These are phyloP conservation scores for Platyscapa corneri DNA, from an alignment of 1,140 invertebrate species.

Conservation along the genomic window DNA sequence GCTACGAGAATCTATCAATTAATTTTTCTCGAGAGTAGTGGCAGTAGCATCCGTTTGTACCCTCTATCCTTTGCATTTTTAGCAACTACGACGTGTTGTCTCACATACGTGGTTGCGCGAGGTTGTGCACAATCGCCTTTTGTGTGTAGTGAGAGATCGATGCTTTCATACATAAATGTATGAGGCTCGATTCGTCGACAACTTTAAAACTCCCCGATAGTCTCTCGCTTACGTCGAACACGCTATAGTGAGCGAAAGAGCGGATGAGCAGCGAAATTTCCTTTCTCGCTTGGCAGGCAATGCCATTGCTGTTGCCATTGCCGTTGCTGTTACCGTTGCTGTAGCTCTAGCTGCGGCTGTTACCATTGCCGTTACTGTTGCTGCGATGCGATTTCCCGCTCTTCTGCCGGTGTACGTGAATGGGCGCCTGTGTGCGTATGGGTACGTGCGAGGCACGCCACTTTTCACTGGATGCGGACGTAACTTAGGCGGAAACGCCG, in stretches of 20 bases:
- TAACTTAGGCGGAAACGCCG: background rate
- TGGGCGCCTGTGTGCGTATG: background rate
- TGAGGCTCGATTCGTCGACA: conserved; percentile 16
- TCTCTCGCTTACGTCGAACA: conserved; percentile 27
- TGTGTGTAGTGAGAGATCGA: conserved; percentile 12
- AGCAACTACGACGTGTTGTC: background rate
- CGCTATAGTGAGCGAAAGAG: background rate
- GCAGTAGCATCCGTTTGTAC: background rate
- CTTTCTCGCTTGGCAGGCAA: background rate
- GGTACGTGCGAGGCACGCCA: background rate
- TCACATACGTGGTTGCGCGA: background rate
- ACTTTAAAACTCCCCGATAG: conserved; percentile 32
- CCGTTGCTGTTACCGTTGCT: background rate
- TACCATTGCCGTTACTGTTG: too few species aligned
- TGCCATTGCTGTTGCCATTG: background rate
- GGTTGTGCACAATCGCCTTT: background rate
- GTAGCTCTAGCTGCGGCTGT: too few species aligned
- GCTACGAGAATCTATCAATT: conserved; percentile 12
- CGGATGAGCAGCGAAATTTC: conserved; percentile 36
- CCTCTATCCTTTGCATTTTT: background rate
- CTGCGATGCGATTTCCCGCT: background rate
- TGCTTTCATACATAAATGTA: conserved; percentile 45
- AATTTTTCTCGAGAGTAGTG: conserved; percentile 1
- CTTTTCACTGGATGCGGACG: conserved; percentile 1
- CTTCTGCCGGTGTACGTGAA: background rate